Evolutionary conservation across 92 coral and sea anemone species (phyloP).

Genomic region (Phenganax marumi): DNA sequence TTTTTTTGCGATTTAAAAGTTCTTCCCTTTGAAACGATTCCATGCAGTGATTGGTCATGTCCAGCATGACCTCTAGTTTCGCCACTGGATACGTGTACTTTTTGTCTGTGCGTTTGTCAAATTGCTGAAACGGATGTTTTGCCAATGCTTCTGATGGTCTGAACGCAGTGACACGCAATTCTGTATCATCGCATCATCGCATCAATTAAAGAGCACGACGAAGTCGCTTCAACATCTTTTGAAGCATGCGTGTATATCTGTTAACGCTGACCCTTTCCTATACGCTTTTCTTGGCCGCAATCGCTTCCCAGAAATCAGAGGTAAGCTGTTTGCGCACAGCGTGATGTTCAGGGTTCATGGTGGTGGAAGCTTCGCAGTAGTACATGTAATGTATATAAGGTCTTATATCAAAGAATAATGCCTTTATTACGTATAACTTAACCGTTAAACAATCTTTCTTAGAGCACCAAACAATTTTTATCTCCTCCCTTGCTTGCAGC

Average conservation of each 20-base stretch:
- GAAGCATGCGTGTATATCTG: slow-evolving; percentile 7
- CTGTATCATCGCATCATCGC: background rate
- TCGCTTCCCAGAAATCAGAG: background rate
- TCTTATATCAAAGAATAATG: too few relatives aligned
- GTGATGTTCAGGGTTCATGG: background rate
- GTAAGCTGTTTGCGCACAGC: background rate
- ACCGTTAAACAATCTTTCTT: too few relatives aligned
- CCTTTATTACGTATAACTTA: too few relatives aligned
- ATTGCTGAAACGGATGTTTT: slow-evolving; percentile 6
- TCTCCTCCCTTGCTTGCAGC: too few relatives aligned
- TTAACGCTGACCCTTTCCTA: slow-evolving; percentile 10
- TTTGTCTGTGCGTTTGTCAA: too few relatives aligned
- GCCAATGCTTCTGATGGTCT: background rate
- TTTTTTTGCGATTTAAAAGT: too few relatives aligned
- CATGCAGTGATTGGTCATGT: too few relatives aligned
- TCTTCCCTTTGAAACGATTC: too few relatives aligned
- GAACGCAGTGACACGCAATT: background rate
- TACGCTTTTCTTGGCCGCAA: background rate
- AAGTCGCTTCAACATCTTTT: background rate
- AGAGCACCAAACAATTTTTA: too few relatives aligned
- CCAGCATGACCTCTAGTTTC: too few relatives aligned
- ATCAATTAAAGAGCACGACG: background rate
- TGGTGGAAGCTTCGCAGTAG: background rate
- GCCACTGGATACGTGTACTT: too few relatives aligned
- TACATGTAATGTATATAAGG: too few relatives aligned